Percentiles rank a stretch among this genome's conserved stretches.
Conservation (phyloP, 2,113 vertebrate species). For the Zosterops borbonicus region DNA sequence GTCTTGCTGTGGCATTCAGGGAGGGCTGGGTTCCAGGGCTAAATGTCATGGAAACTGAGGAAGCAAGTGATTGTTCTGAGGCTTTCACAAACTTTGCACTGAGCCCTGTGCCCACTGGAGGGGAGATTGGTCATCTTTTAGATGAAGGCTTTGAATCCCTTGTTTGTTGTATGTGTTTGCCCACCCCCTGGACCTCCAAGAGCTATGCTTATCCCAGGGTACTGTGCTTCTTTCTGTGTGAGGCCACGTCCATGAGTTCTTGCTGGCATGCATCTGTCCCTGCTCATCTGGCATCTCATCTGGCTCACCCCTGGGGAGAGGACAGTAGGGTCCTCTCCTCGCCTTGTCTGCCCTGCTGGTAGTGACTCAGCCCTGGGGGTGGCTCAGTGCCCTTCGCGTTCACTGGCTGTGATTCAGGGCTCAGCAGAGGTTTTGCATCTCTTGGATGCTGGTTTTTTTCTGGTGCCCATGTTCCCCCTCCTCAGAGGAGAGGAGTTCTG, state of each 20-base stretch:
- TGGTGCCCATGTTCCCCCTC: not conserved
- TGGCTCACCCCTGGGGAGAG: not conserved
- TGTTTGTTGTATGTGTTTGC: not conserved
- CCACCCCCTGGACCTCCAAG: not conserved
- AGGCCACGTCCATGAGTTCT: not conserved
- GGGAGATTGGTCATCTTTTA: not conserved
- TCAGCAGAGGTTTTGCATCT: not conserved
- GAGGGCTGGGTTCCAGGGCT: not conserved
- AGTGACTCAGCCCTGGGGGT: no score
- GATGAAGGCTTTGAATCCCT: not conserved
- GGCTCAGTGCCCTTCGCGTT: accelerated
- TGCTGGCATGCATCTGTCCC: not conserved
- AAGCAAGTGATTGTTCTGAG: not conserved
- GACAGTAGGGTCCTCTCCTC: not conserved
- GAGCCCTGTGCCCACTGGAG: not conserved
- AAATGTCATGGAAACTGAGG: not conserved
- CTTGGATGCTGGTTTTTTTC: not conserved
- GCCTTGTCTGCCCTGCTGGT: not conserved
- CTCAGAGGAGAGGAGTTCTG: not conserved
- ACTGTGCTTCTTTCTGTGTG: not conserved
- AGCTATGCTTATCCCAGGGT: accelerated
- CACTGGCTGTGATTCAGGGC: not conserved
- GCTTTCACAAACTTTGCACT: not conserved
- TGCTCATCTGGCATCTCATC: not conserved
- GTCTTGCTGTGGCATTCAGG: not conserved